Evolutionary conservation across 2,113 vertebrate species (phyloP).

Genomic region (Sakesphorus luctuosus): DNA sequence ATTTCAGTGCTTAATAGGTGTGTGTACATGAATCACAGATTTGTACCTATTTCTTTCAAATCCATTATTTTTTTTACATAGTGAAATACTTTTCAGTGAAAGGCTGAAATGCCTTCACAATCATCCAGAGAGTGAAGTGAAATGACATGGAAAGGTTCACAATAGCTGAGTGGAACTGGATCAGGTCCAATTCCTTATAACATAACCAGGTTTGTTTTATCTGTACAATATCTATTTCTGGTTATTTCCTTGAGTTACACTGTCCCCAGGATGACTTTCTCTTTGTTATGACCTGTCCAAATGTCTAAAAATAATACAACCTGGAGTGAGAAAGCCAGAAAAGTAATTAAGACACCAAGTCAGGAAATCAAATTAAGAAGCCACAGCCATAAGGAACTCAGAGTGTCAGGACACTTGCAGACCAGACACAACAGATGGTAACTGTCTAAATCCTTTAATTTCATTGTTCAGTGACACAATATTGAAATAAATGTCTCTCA

Average conservation of each 20-base stretch:
- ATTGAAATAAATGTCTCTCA: conserved; percentile 52
- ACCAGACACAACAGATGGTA: conserved; percentile 64
- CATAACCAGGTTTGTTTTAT: not conserved
- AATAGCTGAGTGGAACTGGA: not conserved
- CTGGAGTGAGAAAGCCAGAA: conserved; percentile 34
- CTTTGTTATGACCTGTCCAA: not conserved
- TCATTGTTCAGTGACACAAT: conserved; percentile 63
- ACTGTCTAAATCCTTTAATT: conserved; percentile 59
- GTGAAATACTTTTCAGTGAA: not conserved
- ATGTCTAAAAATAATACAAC: conserved; percentile 42
- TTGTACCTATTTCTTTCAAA: not conserved
- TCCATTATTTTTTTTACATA: not conserved
- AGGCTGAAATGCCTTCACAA: not conserved
- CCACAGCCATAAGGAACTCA: conserved; percentile 29
- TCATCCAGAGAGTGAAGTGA: not conserved
- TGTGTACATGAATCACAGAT: not conserved
- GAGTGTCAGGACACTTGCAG: conserved; percentile 36
- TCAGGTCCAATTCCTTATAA: not conserved
- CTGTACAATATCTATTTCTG: not conserved
- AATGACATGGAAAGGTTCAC: not conserved
- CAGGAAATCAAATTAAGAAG: conserved; percentile 72
- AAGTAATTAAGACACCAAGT: conserved; percentile 61
- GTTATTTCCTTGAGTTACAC: not conserved
- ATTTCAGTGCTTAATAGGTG: not conserved
- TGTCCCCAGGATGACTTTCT: not conserved